These are phyloP conservation scores for Macrobrachium nipponense DNA, from an alignment of 1,140 invertebrate species.

Conservation along the genomic window DNA sequence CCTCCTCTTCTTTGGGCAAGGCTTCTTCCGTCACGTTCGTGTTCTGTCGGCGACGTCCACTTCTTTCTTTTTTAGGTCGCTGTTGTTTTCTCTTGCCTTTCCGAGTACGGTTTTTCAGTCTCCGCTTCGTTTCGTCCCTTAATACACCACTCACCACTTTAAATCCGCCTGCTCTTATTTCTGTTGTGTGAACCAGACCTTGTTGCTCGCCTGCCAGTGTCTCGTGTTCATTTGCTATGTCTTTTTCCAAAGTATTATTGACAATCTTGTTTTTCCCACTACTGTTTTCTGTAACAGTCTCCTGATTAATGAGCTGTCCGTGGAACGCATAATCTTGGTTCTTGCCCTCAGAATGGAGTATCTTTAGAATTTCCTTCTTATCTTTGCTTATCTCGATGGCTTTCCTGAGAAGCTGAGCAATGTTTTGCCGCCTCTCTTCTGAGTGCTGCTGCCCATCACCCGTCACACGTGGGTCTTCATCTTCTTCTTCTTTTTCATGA, in stretches of 20 bases:
- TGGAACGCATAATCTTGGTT: neutral
- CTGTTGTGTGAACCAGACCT: neutral
- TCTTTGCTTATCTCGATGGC: slow-evolving; percentile 54
- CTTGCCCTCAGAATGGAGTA: slow-evolving; percentile 43
- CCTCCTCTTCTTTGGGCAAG: slow-evolving; percentile 21
- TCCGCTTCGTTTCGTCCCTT: neutral
- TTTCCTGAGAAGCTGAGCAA: slow-evolving; percentile 46
- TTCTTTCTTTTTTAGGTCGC: slow-evolving; percentile 7
- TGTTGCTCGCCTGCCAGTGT: neutral
- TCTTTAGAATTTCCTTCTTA: slow-evolving; percentile 52
- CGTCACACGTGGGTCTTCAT: neutral
- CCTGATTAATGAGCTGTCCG: neutral
- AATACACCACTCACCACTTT: slow-evolving; percentile 5
- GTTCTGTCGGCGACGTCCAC: slow-evolving; percentile 11
- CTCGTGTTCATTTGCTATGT: neutral
- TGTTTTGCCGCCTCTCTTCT: slow-evolving; percentile 47
- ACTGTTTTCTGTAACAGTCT: neutral
- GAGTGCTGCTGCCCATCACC: slow-evolving; percentile 1
- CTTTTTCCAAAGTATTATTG: too few relatives aligned
- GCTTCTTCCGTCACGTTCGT: slow-evolving; percentile 15
- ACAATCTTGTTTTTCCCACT: neutral
- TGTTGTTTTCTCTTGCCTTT: neutral
- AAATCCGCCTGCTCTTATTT: neutral
- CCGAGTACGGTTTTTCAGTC: too few relatives aligned
- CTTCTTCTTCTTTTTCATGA: neutral